Evolutionary conservation across 2,113 vertebrate species (phyloP), one percentile per base, ranked within the genome.

Genomic region (Electrona antarctica): DNA sequence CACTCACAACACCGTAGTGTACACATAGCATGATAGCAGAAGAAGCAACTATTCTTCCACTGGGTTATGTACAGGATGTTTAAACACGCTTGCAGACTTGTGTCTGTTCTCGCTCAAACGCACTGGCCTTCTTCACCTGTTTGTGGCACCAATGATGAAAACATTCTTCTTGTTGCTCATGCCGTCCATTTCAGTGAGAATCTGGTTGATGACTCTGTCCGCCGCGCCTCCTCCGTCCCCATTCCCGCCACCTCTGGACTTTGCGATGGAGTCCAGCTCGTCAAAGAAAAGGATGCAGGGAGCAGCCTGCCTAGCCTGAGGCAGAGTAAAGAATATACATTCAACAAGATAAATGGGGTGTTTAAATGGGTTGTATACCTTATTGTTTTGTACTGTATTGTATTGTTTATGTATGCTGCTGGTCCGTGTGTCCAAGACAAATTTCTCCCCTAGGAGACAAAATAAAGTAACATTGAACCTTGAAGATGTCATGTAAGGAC

Each of bases 151-250:
- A 0, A 99, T 99, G 88, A 99, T 99, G 91, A 99, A 99, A 73
- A 99, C 98, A 0, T 99, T 99, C 68, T 99, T 99, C 92, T 99
- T 99, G 92, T 96, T 98, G 76, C 97, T 97, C 98, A 99, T 99
- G 62, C 98, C 98, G 0, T 99, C 98, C 98, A 99, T 99, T 91
- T 99, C 98, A 0, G 97, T 99, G 78, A 99, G 91, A 76, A 99
- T 99, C 92, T 99, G 98, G 93, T 99, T 99, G 90, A 99, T 99
- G 82, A 99, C 97, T 41, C 98, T 91, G 84, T 99, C 98, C 0
- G 98, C 98, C 0, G 98, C 98, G 46, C 97, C 98, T 0, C 98
- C 97, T 0, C 97, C 98, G 1, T 99, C 98, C 0, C 97, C 98
- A 0, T 96, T 95, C 7, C 97, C 98, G 56, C 98, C 98, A 8